These are phyloP conservation scores for Dromius quadrimaculatus DNA, from an alignment of 2,888 invertebrate genomes.

Conservation along the genomic window DNA sequence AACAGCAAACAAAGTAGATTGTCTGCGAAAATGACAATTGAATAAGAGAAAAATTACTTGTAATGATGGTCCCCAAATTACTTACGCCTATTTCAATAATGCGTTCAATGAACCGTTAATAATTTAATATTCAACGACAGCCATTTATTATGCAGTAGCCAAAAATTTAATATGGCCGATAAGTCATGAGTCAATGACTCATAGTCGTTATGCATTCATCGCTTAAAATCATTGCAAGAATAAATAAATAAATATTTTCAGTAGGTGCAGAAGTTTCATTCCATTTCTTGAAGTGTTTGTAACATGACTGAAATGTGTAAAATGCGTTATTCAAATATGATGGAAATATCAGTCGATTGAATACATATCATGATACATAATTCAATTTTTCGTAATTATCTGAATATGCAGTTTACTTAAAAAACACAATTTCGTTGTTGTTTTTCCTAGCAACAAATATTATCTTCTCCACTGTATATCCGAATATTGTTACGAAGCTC, in stretches of 20 bases:
- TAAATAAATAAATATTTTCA: constrained; percentile 35
- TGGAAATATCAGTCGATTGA: too few species aligned
- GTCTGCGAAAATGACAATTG: background rate
- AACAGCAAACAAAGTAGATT: background rate
- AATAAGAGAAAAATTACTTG: constrained; percentile 19
- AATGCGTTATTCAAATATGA: background rate
- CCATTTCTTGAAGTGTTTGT: constrained; percentile 8
- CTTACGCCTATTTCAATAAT: constrained; percentile 28
- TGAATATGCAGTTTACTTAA: too few species aligned
- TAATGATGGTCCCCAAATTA: constrained; percentile 17
- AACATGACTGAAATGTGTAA: constrained; percentile 1
- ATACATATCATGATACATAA: too few species aligned
- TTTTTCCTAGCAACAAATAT: too few species aligned
- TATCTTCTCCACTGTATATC: too few species aligned
- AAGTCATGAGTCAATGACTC: constrained; percentile 21
- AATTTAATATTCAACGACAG: constrained; percentile 34
- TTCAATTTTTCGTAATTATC: too few species aligned
- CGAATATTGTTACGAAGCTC: too few species aligned
- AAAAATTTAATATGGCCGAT: constrained; percentile 29
- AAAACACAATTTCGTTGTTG: too few species aligned
- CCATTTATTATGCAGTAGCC: constrained; percentile 29
- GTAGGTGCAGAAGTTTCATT: background rate
- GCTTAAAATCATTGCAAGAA: constrained; percentile 25
- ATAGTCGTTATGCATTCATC: constrained; percentile 17
- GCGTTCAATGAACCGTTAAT: constrained; percentile 37